Percentiles rank a stretch among this genome's conserved stretches.
These are phyloP conservation scores for Pseudopleuronectes americanus DNA, from an alignment of 2,797 vertebrate genomes.

Conservation along the genomic window DNA sequence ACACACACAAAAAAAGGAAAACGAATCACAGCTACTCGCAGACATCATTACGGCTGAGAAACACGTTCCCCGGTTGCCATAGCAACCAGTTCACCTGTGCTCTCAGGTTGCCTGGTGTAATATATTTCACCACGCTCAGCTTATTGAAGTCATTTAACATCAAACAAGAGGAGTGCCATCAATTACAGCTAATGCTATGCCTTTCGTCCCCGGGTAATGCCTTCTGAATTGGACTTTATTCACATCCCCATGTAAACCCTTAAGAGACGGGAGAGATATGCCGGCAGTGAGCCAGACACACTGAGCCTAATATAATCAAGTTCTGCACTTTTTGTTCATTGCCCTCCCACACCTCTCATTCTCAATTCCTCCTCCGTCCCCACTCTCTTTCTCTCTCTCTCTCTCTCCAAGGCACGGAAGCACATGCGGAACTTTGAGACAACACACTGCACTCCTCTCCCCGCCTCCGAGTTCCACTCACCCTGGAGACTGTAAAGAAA, in stretches of 20 bases:
- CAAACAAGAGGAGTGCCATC: conserved; percentile 80
- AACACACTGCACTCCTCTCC: conserved; percentile 92
- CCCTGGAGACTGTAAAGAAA: conserved; percentile 87
- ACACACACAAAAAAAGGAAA: not conserved
- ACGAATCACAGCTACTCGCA: conserved; percentile 56
- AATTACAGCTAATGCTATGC: conserved; percentile 78
- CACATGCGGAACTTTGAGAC: conserved; percentile 93
- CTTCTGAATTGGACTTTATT: conserved; percentile 72
- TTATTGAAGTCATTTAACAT: conserved; percentile 85
- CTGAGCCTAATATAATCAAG: conserved; percentile 69
- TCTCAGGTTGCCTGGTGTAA: conserved; percentile 78
- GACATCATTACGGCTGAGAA: conserved; percentile 71
- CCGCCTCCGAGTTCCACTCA: conserved; percentile 86
- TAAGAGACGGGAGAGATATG: conserved; percentile 64
- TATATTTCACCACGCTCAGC: conserved; percentile 70
- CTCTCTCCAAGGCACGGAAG: conserved; percentile 86
- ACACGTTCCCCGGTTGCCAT: conserved; percentile 70
- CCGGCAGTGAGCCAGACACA: conserved; percentile 61
- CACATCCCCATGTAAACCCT: conserved; percentile 66
- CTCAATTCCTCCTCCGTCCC: conserved; percentile 49
- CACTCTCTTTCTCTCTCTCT: not conserved
- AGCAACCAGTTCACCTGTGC: conserved; percentile 79
- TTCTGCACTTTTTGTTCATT: conserved; percentile 62
- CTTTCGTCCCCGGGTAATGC: conserved; percentile 68
- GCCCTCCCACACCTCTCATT: conserved; percentile 63